Conservation (phyloP, 92 coral and sea anemone species). For the Palythoa grandis region DNA sequence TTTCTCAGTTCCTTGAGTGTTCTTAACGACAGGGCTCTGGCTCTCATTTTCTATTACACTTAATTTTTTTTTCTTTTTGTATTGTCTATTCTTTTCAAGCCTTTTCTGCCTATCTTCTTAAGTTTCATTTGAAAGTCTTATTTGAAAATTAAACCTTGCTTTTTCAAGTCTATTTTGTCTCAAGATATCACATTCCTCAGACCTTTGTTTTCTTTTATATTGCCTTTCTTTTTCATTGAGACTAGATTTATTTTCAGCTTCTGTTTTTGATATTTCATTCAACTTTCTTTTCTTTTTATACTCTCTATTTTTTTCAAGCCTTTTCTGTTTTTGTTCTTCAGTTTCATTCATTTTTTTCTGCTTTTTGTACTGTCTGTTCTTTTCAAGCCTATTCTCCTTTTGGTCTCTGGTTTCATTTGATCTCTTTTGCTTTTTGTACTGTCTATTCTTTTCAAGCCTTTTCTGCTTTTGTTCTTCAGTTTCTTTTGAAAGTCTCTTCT, state of each 20-base stretch:
- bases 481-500: not conserved
- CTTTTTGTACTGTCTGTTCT: slow-evolving; percentile 4
- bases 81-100: too few species aligned
- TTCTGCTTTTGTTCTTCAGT: slow-evolving; percentile 3
- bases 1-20: too few species aligned
- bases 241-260: slow-evolving; percentile 3
- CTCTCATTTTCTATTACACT: not conserved
- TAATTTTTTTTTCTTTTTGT: not conserved
- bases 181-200: not conserved
- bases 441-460: slow-evolving; percentile 1
- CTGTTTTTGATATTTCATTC: slow-evolving; percentile 9
- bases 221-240: slow-evolving; percentile 10
- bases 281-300: too few species aligned
- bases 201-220: slow-evolving; percentile 3
- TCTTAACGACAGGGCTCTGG: too few species aligned
- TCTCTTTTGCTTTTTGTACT: not conserved
- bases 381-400: slow-evolving; percentile 1
- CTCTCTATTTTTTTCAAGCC: not conserved
- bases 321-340: not conserved
- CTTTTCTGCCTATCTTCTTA: not conserved
- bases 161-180: not conserved
- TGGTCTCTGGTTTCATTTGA: not conserved
- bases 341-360: slow-evolving; percentile 1
- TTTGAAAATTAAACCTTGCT: not conserved
- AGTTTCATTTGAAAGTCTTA: not conserved